Evolutionary conservation across 1,140 invertebrate species (phyloP).

Genomic region (Akabosia matsudoensis): DNA sequence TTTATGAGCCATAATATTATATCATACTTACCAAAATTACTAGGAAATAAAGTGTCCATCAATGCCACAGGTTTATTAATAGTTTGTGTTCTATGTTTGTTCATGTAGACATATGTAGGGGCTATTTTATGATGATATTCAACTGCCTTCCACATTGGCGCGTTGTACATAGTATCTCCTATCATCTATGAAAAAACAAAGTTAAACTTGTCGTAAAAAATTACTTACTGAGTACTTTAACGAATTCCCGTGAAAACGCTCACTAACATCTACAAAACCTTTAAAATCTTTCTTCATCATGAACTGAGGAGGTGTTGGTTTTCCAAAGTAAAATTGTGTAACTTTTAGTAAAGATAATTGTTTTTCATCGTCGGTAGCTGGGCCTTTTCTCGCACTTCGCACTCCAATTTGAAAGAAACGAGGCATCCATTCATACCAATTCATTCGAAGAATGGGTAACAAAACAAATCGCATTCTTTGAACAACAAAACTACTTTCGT

Average conservation of each 20-base stretch:
- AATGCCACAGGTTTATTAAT: background rate
- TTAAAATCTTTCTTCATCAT: background rate
- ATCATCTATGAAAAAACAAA: background rate
- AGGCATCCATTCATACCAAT: background rate
- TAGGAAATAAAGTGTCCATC: too few species aligned
- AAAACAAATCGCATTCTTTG: background rate
- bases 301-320: background rate
- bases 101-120: background rate
- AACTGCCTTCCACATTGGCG: background rate
- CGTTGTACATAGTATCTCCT: background rate
- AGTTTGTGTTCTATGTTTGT: background rate
- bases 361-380: background rate
- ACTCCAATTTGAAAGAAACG: background rate
- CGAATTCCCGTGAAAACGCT: too few species aligned
- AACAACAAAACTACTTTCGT: background rate
- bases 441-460: background rate
- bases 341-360: background rate
- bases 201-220: background rate
- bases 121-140: conserved; percentile 1
- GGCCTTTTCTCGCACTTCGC: background rate
- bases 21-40: background rate
- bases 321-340: background rate
- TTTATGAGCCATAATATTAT: background rate
- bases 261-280: background rate
- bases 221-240: too few species aligned